A percentile compares a stretch with the other conserved stretches of the same genome.
Evolutionary conservation across 1,140 invertebrate species (phyloP).

Genomic region (Caerostris extrusa): DNA sequence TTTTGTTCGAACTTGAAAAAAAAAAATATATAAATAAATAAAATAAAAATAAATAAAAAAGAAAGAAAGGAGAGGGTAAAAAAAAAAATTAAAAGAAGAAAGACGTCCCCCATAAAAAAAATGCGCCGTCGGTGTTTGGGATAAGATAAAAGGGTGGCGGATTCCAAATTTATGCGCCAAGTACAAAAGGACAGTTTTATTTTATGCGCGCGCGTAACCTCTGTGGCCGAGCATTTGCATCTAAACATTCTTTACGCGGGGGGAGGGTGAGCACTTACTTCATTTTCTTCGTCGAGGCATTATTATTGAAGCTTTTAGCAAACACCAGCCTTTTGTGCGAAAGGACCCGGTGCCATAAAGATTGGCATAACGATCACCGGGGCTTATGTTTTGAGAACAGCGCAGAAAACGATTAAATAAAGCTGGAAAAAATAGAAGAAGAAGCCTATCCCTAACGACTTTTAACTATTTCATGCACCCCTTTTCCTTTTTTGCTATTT

Average conservation of each 20-base stretch:
- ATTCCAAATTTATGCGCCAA: not conserved
- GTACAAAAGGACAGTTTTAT: slow-evolving; percentile 26
- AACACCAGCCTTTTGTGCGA: not conserved
- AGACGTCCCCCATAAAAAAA: not conserved
- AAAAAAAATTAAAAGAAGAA: no score
- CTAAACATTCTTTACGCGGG: not conserved
- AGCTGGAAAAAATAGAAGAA: not conserved
- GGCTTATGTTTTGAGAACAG: slow-evolving; percentile 10
- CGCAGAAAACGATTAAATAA: not conserved
- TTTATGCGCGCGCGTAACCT: slow-evolving; percentile 17
- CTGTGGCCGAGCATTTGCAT: slow-evolving; percentile 6
- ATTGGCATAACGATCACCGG: not conserved
- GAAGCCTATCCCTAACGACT: not conserved
- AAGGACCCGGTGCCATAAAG: not conserved
- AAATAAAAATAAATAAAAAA: no score
- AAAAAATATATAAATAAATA: not conserved
- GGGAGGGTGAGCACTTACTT: slow-evolving; percentile 6
- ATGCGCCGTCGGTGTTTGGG: not conserved
- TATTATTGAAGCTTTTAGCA: slow-evolving; percentile 18
- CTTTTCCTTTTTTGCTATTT: not conserved
- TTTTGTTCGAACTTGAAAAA: slow-evolving; percentile 2
- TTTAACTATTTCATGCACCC: slow-evolving; percentile 3
- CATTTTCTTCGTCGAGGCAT: slow-evolving; percentile 3
- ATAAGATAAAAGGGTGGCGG: slow-evolving; percentile 22
- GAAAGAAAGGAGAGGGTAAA: no score